These are phyloP conservation scores for Halocynthia aurantium DNA, from an alignment of 23 tunicate genomes.

Conservation along the genomic window DNA sequence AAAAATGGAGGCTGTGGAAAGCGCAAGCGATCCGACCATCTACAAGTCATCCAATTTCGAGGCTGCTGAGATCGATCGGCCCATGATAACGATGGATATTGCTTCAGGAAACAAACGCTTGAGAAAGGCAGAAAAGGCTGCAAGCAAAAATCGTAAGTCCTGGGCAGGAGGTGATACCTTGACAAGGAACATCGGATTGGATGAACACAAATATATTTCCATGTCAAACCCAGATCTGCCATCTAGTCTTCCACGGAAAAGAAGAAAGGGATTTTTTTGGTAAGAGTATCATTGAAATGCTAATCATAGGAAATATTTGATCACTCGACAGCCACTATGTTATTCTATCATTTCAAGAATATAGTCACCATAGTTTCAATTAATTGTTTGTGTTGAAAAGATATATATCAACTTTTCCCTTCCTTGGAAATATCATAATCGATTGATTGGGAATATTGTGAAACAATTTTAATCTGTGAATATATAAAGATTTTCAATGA, in stretches of 20 bases:
- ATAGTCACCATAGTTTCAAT: too few relatives aligned
- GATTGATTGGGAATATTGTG: too few relatives aligned
- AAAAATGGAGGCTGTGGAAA: too few relatives aligned
- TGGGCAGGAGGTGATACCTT: slow-evolving; percentile 19
- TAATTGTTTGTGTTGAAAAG: too few relatives aligned
- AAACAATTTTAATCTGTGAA: too few relatives aligned
- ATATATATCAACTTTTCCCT: too few relatives aligned
- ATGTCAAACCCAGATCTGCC: slow-evolving; percentile 18
- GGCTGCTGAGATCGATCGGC: background rate
- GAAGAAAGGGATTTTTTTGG: slow-evolving; percentile 12
- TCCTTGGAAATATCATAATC: too few relatives aligned
- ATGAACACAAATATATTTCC: slow-evolving; percentile 5
- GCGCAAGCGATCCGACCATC: too few relatives aligned
- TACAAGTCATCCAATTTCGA: background rate
- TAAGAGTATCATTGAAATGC: background rate
- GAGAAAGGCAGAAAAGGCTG: slow-evolving; percentile 18
- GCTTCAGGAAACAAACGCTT: slow-evolving; percentile 24
- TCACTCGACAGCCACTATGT: too few relatives aligned
- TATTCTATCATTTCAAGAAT: too few relatives aligned
- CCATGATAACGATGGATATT: slow-evolving; percentile 1
- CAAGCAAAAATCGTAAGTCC: slow-evolving; percentile 21
- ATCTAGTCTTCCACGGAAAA: slow-evolving; percentile 11
- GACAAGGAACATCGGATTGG: background rate
- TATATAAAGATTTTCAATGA: too few relatives aligned
- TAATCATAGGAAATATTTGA: too few relatives aligned